Percentiles rank a stretch among this genome's conserved stretches.
Conservation (phyloP, 1,140 invertebrate genomes). For the Hylaeus anthracinus region DNA sequence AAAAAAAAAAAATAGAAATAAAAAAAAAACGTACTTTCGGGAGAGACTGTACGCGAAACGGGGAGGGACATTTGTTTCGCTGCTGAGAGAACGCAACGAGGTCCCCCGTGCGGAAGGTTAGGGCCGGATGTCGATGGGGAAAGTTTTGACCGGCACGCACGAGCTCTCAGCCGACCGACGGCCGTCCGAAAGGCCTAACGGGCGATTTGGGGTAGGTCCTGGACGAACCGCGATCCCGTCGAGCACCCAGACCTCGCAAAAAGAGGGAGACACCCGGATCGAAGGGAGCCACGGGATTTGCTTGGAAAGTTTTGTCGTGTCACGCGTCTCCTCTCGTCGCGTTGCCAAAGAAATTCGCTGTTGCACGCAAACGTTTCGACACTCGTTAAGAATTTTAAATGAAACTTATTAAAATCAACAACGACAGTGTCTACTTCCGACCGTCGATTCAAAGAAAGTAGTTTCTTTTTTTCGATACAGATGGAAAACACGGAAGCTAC, state of each 20-base stretch:
- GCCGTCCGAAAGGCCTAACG: constrained; percentile 66
- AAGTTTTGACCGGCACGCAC: constrained; percentile 70
- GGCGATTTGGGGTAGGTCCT: constrained; percentile 77
- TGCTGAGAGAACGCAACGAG: constrained; percentile 63
- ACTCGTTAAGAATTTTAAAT: too few species aligned
- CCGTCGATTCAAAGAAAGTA: too few species aligned
- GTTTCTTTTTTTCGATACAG: too few species aligned
- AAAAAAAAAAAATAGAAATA: neutral
- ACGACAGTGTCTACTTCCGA: too few species aligned
- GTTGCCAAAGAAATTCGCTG: constrained; percentile 42
- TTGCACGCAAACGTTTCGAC: too few species aligned
- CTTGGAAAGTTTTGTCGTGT: constrained; percentile 60
- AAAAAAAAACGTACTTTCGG: constrained; percentile 30
- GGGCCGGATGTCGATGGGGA: constrained; percentile 68
- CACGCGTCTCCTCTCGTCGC: constrained; percentile 40
- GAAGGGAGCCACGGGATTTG: constrained; percentile 44
- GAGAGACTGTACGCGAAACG: constrained; percentile 63
- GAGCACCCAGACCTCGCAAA: constrained; percentile 9
- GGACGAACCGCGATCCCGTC: constrained; percentile 28
- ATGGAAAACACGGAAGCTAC: too few species aligned
- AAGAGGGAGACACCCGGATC: constrained; percentile 42
- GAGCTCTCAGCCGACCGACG: constrained; percentile 43
- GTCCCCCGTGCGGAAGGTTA: constrained; percentile 77
- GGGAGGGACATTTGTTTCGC: constrained; percentile 70
- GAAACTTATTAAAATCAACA: too few species aligned